These are phyloP conservation scores for Heterohyrax brucei DNA, from an alignment of 2,797 vertebrate genomes.

Conservation along the genomic window DNA sequence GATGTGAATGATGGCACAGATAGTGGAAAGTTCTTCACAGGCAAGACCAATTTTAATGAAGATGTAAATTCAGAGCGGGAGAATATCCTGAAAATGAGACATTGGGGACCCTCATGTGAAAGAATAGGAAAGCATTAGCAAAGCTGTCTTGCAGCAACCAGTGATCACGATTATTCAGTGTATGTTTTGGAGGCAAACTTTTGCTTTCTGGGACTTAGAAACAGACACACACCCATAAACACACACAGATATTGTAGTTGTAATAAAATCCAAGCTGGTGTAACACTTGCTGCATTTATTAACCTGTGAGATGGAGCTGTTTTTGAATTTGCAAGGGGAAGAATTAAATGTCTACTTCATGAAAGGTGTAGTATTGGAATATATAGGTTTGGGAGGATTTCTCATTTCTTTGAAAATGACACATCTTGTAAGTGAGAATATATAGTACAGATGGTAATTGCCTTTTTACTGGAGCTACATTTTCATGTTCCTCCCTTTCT, in stretches of 20 bases:
- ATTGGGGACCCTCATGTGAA: rapidly evolving
- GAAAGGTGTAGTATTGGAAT: conserved; percentile 43
- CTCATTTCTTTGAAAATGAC: conserved; percentile 77
- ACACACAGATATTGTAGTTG: not conserved
- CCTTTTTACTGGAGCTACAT: conserved; percentile 78
- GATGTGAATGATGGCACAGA: not conserved
- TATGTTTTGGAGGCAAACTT: not conserved
- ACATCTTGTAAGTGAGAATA: conserved; percentile 81
- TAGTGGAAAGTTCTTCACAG: not conserved
- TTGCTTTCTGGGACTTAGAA: conserved; percentile 58
- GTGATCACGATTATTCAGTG: not conserved
- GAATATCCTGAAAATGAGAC: not conserved
- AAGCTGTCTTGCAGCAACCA: not conserved
- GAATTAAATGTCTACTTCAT: conserved; percentile 68
- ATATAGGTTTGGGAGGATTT: conserved; percentile 54
- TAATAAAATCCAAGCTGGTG: conserved; percentile 57
- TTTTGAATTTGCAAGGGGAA: conserved; percentile 54
- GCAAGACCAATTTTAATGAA: not conserved
- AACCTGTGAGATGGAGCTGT: conserved; percentile 45
- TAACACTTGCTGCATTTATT: conserved; percentile 61
- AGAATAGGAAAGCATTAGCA: not conserved
- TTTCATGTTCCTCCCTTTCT: conserved; percentile 81
- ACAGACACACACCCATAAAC: not conserved
- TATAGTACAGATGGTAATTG: conserved; percentile 82
- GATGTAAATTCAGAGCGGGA: not conserved